Percentiles rank a stretch among this genome's conserved stretches.
phyloP scores from a whole-genome alignment of 2,113 vertebrate species.

The Megatriorchis doriae region DNA sequence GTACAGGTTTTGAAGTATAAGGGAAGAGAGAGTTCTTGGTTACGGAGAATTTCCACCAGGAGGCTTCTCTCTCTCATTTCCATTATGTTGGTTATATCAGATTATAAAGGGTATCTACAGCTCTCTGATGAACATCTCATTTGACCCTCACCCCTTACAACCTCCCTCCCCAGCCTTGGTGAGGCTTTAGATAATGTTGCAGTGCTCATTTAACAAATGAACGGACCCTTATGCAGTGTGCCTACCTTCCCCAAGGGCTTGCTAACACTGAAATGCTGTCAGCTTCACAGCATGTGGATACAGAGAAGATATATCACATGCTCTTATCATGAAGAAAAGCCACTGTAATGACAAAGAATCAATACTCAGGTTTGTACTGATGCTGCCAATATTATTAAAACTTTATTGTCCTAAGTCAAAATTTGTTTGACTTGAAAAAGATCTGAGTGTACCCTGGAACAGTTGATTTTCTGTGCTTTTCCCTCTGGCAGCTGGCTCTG shows the following conservation, averaged over 20 bases:
- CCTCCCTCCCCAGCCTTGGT: neutral
- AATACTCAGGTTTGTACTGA: neutral
- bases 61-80: neutral
- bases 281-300: neutral
- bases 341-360: neutral
- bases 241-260: neutral
- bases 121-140: neutral
- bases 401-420: neutral
- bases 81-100: neutral
- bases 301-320: neutral
- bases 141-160: neutral
- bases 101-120: neutral
- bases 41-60: neutral
- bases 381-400: neutral
- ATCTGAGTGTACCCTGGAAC: neutral
- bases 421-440: neutral
- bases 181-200: neutral
- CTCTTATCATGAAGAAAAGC: neutral
- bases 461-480: neutral
- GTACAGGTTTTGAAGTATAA: neutral
- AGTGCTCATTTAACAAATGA: neutral
- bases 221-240: no score
- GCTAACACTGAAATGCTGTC: neutral
- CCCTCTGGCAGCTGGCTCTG: neutral
- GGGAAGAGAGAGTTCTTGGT: neutral